Evolutionary conservation across 2,113 vertebrate genomes (phyloP).

Genomic region (Daboia siamensis): DNA sequence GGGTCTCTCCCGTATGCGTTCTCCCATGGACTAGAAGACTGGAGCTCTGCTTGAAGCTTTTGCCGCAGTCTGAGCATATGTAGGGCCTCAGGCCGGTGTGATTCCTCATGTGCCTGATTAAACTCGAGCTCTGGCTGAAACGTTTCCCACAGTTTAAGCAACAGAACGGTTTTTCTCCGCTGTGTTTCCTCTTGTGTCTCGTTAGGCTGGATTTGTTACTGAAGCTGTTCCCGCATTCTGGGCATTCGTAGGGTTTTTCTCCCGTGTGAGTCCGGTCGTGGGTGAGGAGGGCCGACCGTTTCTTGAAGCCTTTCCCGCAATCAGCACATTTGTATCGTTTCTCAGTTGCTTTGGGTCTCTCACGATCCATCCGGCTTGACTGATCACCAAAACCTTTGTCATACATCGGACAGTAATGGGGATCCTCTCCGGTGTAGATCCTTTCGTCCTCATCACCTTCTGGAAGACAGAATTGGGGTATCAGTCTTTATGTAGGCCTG

Average conservation of each 20-base stretch:
- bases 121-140: slow-evolving; percentile 53
- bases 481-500: not conserved
- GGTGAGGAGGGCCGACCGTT: slow-evolving; percentile 50
- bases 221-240: slow-evolving; percentile 27
- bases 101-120: slow-evolving; percentile 50
- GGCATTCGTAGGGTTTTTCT: slow-evolving; percentile 61
- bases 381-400: not conserved
- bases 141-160: slow-evolving; percentile 49
- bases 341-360: slow-evolving; percentile 16
- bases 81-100: slow-evolving; percentile 55
- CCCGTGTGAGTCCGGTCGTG: slow-evolving; percentile 59
- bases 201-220: slow-evolving; percentile 47
- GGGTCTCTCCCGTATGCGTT: slow-evolving; percentile 55
- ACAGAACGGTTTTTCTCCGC: slow-evolving; percentile 10
- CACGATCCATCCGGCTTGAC: not conserved
- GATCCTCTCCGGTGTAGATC: not conserved
- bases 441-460: not conserved
- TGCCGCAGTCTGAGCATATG: slow-evolving; percentile 50
- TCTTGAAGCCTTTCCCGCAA: slow-evolving; percentile 61
- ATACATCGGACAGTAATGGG: not conserved
- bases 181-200: slow-evolving; percentile 53
- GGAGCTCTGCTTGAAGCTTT: slow-evolving; percentile 59
- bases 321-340: slow-evolving; percentile 36
- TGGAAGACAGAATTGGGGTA: not conserved
- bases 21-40: slow-evolving; percentile 61